Evolutionary conservation across 2,888 invertebrate genomes (phyloP).

Genomic region (Alloscopus bannaensis): DNA sequence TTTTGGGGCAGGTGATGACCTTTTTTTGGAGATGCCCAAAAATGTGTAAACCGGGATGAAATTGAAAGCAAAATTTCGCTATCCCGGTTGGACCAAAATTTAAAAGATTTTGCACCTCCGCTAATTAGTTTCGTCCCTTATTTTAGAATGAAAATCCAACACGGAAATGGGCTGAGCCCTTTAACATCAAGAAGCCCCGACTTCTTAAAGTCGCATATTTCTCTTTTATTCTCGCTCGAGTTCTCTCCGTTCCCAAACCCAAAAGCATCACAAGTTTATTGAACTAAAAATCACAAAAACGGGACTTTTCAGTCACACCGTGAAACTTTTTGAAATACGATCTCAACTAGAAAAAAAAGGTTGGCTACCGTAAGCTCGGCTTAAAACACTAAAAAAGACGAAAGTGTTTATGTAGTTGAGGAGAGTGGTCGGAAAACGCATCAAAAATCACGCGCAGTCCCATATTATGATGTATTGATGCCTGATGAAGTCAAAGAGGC

Average conservation of each 20-base stretch:
- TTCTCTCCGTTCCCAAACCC: too few species aligned
- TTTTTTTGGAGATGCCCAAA: too few species aligned
- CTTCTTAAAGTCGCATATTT: not conserved
- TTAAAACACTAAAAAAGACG: conserved; percentile 20
- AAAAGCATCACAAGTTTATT: not conserved
- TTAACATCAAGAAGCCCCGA: not conserved
- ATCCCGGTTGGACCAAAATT: too few species aligned
- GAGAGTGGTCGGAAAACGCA: not conserved
- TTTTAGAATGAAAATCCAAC: not conserved
- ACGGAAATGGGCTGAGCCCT: conserved; percentile 15
- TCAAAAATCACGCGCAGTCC: conserved; percentile 19
- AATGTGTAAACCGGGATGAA: too few species aligned
- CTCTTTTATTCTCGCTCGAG: too few species aligned
- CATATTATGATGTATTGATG: too few species aligned
- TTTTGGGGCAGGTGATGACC: not conserved
- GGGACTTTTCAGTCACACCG: too few species aligned
- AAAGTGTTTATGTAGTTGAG: not conserved
- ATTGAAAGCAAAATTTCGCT: too few species aligned
- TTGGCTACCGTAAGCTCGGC: conserved; percentile 25
- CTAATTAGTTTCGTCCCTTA: too few species aligned
- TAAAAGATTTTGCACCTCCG: too few species aligned
- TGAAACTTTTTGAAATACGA: conserved; percentile 23
- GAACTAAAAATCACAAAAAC: not conserved
- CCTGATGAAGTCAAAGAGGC: conserved; percentile 8
- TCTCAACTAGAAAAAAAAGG: conserved; percentile 41